Evolutionary conservation across 2,113 vertebrate species (phyloP).

Genomic region (Pteropus alecto): DNA sequence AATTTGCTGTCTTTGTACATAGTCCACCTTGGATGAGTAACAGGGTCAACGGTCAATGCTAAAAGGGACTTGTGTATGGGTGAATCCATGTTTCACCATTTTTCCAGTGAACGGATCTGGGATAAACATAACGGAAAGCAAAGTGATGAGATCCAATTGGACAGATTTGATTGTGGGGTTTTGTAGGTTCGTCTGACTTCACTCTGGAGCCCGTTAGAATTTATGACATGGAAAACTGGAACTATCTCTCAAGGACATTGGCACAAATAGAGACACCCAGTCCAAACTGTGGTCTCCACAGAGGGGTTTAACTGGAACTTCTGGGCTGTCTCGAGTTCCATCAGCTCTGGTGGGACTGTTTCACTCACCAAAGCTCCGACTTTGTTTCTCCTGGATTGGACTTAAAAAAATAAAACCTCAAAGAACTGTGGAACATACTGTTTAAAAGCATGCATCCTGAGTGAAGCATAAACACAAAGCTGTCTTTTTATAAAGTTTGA

Average conservation of each 20-base stretch:
- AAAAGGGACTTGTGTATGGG: background rate
- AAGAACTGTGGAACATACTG: background rate
- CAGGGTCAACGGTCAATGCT: background rate
- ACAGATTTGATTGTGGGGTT: background rate
- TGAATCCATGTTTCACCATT: background rate
- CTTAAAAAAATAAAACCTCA: conserved; percentile 39
- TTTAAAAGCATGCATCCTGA: conserved; percentile 41
- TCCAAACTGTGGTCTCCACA: background rate
- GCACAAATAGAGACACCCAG: background rate
- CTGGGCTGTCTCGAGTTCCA: background rate
- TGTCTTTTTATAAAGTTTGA: conserved; percentile 40
- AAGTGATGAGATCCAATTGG: background rate
- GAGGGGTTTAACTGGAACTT: background rate
- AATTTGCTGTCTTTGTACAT: background rate
- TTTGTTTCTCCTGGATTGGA: conserved; percentile 42
- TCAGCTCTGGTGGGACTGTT: background rate
- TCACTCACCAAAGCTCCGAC: background rate
- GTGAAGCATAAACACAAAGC: conserved; percentile 42
- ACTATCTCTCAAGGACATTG: background rate
- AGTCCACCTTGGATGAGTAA: background rate
- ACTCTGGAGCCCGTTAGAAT: background rate
- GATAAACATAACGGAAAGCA: background rate
- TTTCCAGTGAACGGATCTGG: background rate
- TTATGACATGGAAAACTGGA: background rate
- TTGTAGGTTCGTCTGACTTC: background rate